phyloP scores from a whole-genome alignment of 2,113 vertebrate genomes.

The Otis tarda region DNA sequence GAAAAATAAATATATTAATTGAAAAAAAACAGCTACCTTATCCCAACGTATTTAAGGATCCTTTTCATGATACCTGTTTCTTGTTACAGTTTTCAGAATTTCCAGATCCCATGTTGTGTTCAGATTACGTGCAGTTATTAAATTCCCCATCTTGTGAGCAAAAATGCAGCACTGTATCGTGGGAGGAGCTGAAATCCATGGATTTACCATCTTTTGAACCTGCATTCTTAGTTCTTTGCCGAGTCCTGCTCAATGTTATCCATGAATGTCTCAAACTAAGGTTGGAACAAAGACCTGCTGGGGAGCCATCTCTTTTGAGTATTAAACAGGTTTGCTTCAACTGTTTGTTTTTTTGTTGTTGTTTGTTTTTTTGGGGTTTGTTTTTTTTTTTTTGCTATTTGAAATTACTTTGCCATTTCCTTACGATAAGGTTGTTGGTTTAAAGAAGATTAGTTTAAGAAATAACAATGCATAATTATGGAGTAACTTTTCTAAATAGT shows the following conservation, averaged over 20 bases:
- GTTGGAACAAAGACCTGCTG: slow-evolving; percentile 95
- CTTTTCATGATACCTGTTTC: slow-evolving; percentile 33
- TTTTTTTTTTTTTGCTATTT: neutral
- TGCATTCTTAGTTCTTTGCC: slow-evolving; percentile 93
- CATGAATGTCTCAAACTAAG: slow-evolving; percentile 98
- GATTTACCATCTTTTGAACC: slow-evolving; percentile 95
- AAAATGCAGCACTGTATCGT: slow-evolving; percentile 82
- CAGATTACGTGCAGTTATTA: slow-evolving; percentile 89
- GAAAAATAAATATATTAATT: neutral
- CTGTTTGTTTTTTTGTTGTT: neutral
- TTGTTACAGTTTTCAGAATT: slow-evolving; percentile 87
- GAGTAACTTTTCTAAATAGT: neutral
- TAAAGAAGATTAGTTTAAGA: neutral
- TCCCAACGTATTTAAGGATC: neutral
- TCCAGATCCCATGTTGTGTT: slow-evolving; percentile 91
- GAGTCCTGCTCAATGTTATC: slow-evolving; percentile 96
- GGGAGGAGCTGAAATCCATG: slow-evolving; percentile 91
- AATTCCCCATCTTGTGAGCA: slow-evolving; percentile 75
- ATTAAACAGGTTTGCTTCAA: slow-evolving; percentile 91
- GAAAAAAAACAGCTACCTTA: neutral
- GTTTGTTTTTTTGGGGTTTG: neutral
- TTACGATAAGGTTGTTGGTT: neutral
- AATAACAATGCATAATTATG: neutral
- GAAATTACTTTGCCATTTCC: neutral
- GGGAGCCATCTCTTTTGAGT: slow-evolving; percentile 94